Evolutionary conservation across 2,888 invertebrate species (phyloP).

Genomic region (Synergus laeviventris): DNA sequence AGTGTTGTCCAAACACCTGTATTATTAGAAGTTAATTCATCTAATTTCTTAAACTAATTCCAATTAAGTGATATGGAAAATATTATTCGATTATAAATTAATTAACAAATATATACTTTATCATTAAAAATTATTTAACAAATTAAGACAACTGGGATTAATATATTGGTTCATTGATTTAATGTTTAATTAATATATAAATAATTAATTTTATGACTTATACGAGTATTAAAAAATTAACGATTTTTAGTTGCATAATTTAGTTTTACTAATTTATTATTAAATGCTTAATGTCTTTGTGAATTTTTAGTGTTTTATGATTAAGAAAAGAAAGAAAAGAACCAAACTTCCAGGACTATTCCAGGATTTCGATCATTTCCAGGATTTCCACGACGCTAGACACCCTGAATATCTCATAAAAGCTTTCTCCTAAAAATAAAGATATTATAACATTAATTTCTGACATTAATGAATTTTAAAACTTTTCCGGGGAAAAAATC

Average conservation of each 20-base stretch:
- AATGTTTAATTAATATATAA: neutral
- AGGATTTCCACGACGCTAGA: constrained; percentile 35
- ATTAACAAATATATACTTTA: neutral
- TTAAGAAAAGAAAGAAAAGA: constrained; percentile 31
- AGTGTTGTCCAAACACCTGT: neutral
- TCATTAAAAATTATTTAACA: neutral
- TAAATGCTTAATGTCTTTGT: neutral
- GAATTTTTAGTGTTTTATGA: constrained; percentile 9
- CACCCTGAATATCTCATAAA: constrained; percentile 35
- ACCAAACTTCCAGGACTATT: constrained; percentile 31
- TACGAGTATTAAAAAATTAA: neutral
- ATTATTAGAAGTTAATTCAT: neutral
- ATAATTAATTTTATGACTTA: neutral
- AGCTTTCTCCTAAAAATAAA: constrained; percentile 32
- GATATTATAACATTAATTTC: constrained; percentile 27
- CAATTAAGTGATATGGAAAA: neutral
- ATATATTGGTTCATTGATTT: neutral
- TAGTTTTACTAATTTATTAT: neutral
- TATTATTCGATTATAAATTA: neutral
- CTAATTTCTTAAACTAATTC: neutral
- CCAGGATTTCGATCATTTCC: constrained; percentile 36
- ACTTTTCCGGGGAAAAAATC: neutral
- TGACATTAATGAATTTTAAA: neutral
- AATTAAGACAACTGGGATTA: neutral
- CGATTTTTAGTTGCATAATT: neutral